Conservation (phyloP, 2,888 invertebrate genomes). For the Torymus auratus region DNA sequence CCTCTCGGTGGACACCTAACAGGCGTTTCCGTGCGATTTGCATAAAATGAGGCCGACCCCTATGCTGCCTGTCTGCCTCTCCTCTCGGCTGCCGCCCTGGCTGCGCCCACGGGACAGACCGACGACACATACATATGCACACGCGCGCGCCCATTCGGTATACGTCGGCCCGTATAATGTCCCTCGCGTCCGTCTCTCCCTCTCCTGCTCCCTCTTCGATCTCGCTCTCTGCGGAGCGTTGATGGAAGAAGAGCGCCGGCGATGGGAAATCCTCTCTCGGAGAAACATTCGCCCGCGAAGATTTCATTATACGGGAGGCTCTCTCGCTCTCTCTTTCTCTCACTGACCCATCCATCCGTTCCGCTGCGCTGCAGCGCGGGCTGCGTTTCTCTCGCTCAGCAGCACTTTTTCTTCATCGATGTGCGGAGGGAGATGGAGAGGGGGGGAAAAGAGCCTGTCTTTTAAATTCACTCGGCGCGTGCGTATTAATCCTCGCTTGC, state of each 20-base stretch:
- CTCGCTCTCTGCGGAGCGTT: background rate
- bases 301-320: slow-evolving; percentile 18
- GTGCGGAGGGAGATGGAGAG: too few species aligned
- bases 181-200: slow-evolving; percentile 14
- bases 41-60: slow-evolving; percentile 69
- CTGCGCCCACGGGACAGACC: background rate
- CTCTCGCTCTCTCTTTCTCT: background rate
- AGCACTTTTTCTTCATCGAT: too few species aligned
- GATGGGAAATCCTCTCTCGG: background rate
- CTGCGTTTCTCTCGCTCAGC: too few species aligned
- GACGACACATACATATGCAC: slow-evolving; percentile 57
- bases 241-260: background rate
- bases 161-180: slow-evolving; percentile 54
- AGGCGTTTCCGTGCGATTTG: slow-evolving; percentile 70
- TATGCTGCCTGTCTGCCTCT: background rate
- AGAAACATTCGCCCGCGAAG: slow-evolving; percentile 21
- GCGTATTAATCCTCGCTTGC: slow-evolving; percentile 5
- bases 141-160: slow-evolving; percentile 38
- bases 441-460: background rate
- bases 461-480: slow-evolving; percentile 25
- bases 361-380: too few species aligned
- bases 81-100: background rate
- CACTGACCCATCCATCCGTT: background rate
- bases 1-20: slow-evolving; percentile 64
- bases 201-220: background rate